phyloP scores from a whole-genome alignment of 2,113 vertebrate species.

The Brienomyrus longianalis region DNA sequence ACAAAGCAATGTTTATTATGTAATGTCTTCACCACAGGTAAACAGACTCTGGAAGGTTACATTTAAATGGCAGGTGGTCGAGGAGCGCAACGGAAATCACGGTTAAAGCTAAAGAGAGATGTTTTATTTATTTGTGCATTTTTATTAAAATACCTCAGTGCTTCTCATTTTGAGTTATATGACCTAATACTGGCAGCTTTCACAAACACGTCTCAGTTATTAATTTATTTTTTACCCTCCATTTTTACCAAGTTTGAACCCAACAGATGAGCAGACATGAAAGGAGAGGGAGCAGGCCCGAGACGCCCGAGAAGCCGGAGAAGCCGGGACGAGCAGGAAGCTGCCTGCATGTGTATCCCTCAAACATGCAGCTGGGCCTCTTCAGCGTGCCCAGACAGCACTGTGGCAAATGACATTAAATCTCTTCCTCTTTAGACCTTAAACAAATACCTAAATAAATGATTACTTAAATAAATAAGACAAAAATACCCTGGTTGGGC shows the following conservation, averaged over 20 bases:
- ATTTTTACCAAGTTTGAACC: background rate
- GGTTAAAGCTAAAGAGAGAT: background rate
- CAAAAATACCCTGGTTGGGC: background rate
- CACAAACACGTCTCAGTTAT: background rate
- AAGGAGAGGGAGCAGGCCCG: no score
- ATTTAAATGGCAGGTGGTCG: background rate
- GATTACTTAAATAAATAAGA: background rate
- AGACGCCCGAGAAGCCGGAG: background rate
- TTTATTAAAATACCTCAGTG: background rate
- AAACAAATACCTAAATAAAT: background rate
- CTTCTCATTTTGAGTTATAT: background rate
- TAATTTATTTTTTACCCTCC: background rate
- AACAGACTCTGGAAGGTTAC: background rate
- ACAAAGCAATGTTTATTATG: background rate
- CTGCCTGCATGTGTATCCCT: background rate
- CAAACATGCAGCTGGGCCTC: background rate
- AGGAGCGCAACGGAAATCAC: background rate
- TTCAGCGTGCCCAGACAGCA: background rate
- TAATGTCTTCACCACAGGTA: background rate
- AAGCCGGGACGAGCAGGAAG: background rate
- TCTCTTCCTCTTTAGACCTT: background rate
- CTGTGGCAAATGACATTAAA: background rate
- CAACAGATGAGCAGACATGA: background rate
- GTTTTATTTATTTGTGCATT: background rate
- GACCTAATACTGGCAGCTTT: background rate